These are phyloP conservation scores for Ctenosaura bakeri DNA, from an alignment of 2,797 vertebrate genomes.

Conservation along the genomic window DNA sequence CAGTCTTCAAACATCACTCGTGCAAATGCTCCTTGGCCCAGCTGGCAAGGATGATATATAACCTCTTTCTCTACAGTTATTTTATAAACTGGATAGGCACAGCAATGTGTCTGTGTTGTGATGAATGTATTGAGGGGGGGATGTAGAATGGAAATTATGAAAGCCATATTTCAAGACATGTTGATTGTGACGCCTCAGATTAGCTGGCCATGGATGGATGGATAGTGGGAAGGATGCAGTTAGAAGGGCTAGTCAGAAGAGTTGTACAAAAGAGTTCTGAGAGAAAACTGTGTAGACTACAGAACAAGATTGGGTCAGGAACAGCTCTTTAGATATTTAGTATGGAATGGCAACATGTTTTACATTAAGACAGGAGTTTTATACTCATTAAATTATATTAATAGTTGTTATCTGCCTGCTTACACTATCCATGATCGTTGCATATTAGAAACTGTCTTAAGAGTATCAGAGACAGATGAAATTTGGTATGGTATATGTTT, in stretches of 20 bases:
- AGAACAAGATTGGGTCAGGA: conserved; percentile 30
- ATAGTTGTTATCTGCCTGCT: not conserved
- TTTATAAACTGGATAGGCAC: conserved; percentile 3
- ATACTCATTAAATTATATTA: not conserved
- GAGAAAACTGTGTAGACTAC: conserved; percentile 57
- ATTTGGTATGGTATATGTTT: not conserved
- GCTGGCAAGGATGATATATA: not conserved
- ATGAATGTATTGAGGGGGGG: not conserved
- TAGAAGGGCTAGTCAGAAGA: conserved; percentile 21
- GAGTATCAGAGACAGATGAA: conserved; percentile 6
- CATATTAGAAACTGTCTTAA: conserved; percentile 12
- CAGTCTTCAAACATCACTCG: not conserved
- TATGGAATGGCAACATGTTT: conserved; percentile 56
- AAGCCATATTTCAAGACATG: not conserved
- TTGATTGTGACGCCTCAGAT: not conserved
- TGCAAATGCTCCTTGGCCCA: not conserved
- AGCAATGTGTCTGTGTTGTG: not conserved
- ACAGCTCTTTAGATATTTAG: conserved; percentile 58
- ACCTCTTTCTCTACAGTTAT: not conserved
- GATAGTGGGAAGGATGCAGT: not conserved
- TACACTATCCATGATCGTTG: conserved; percentile 1
- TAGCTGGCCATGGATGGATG: not conserved
- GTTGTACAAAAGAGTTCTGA: not conserved
- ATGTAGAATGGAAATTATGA: not conserved
- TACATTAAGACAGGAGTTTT: conserved; percentile 10